These are phyloP conservation scores for Numenius arquata DNA, from an alignment of 2,113 vertebrate genomes.

Conservation along the genomic window DNA sequence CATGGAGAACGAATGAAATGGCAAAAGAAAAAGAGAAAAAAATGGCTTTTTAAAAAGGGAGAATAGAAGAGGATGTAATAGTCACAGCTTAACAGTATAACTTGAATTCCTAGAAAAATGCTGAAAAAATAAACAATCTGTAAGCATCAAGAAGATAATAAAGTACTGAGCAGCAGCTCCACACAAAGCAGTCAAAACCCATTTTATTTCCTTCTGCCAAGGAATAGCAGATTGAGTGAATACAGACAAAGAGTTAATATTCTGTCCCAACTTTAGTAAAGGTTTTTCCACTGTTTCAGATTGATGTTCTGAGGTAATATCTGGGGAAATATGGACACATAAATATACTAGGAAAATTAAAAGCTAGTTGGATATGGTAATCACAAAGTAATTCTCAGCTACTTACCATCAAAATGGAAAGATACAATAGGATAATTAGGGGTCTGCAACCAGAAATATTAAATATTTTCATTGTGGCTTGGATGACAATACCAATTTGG, in stretches of 20 bases:
- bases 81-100: background rate
- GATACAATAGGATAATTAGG: background rate
- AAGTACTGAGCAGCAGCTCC: background rate
- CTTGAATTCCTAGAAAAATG: background rate
- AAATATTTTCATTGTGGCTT: background rate
- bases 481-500: background rate
- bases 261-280: background rate
- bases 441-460: background rate
- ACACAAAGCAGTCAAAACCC: background rate
- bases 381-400: background rate
- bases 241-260: background rate
- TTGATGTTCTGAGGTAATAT: background rate
- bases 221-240: background rate
- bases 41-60: background rate
- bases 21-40: background rate
- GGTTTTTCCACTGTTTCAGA: background rate
- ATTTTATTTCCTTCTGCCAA: background rate
- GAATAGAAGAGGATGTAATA: background rate
- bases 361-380: background rate
- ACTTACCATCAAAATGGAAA: background rate
- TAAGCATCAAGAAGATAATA: background rate
- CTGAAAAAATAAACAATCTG: background rate
- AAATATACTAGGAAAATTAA: background rate
- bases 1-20: background rate
- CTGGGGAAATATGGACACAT: background rate